These are phyloP conservation scores for Pyxicephalus adspersus DNA, from an alignment of 2,113 vertebrate species.

Conservation along the genomic window DNA sequence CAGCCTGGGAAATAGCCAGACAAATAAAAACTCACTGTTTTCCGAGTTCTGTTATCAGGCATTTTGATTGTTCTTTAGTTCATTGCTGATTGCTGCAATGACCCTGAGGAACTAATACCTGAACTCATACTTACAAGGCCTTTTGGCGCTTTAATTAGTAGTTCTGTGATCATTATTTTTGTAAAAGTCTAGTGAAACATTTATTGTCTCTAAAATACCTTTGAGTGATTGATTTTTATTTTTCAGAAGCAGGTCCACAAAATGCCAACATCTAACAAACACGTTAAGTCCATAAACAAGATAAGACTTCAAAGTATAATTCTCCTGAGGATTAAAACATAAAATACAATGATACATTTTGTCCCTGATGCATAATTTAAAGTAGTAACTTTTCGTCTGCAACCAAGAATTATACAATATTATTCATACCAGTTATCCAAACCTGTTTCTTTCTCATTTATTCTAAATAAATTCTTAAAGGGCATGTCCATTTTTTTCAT, in stretches of 20 bases:
- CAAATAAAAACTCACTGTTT: no score
- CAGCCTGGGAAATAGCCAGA: no score
- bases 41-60: no score
- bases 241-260: conserved; percentile 29
- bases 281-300: conserved; percentile 13
- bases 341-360: conserved; percentile 36
- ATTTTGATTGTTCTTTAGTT: not conserved
- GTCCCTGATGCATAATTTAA: conserved; percentile 39
- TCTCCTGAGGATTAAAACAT: conserved; percentile 49
- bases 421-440: no score
- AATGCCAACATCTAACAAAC: conserved; percentile 42
- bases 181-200: not conserved
- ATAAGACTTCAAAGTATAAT: conserved; percentile 36
- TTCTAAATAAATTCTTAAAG: no score
- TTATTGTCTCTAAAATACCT: not conserved
- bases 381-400: no score
- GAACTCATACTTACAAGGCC: not conserved
- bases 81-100: not conserved
- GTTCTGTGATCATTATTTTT: not conserved
- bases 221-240: conserved; percentile 19
- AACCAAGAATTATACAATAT: no score
- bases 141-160: not conserved
- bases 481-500: no score
- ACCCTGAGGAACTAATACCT: not conserved
- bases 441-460: no score